Base-by-base conservation (phyloP, 2,888 invertebrate genomes). In the Plebejus melissa region DNA sequence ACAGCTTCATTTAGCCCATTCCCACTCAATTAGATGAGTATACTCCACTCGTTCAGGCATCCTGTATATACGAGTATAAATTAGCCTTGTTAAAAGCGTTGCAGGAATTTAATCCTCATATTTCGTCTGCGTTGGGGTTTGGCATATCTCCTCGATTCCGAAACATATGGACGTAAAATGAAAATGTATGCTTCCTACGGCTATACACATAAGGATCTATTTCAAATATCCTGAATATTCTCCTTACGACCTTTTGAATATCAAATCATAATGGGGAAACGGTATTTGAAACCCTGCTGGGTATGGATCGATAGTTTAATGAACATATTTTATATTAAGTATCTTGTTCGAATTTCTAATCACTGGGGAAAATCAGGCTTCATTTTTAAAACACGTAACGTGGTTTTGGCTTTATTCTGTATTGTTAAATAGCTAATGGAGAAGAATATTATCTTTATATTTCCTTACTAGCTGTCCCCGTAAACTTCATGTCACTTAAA, bases 91-190 rank as follows among this genome's bases (percentile, higher is more conserved):
- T 93, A 92, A 93, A 89, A 91, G 91, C 91, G 90, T 88, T 90
- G 88, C 90, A 88, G 90, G 91, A 93, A 91, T 93, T 92, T 92
- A 92, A 93, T 93, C 91, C 92, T 90, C 91, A 93, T 93, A 93
- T 93, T 93, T 93, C 92, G 91, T 89, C 90, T 91, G 89, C 88
- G 82, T 84, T 82, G 84, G 83, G 86, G 87, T 88, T 90, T 88
- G 88, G 90, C 88, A 90, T 89, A 90, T 92, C 91, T 92, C 90
- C 91, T 87, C 87, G 89, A 87, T 85, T 88, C 86, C 85, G 84
- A 85, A 89, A 88, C 88, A 85, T 87, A 88, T 83, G 83, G 82
- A 83, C 82, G 85, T 84, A 80, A 83, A 79, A 69, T 74, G 57
- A 76, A 85, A 84, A 84, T 75, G 79, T 58, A 87, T 84, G 83